phyloP scores from a whole-genome alignment of 2,113 vertebrate species.

The Stomatorhinus ivindoensis region DNA sequence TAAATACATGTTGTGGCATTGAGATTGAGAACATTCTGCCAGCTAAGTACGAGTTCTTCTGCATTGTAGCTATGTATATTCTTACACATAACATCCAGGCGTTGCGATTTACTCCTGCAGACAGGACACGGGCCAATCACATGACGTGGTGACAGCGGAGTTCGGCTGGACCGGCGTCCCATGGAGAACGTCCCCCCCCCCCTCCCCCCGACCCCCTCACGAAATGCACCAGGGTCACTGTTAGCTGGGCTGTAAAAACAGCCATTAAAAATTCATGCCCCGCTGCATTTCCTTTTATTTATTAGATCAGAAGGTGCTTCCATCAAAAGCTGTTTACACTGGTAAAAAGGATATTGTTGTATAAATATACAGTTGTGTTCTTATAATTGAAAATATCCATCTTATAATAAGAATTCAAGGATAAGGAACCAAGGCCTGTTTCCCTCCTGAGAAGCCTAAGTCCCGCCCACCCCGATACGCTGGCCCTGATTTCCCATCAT shows the following conservation, averaged over 20 bases:
- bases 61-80: not conserved
- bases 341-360: not conserved
- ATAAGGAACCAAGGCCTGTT: not conserved
- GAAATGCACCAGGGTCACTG: not conserved
- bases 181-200: not conserved
- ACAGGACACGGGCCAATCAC: not conserved
- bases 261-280: not conserved
- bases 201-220: not conserved
- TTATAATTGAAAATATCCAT: conserved; percentile 4
- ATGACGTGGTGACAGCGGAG: not conserved
- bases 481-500: not conserved
- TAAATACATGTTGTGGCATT: not conserved
- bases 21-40: not conserved
- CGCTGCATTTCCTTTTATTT: not conserved
- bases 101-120: not conserved
- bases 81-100: not conserved
- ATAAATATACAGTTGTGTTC: not conserved
- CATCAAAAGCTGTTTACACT: not conserved
- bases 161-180: not conserved
- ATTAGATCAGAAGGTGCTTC: not conserved
- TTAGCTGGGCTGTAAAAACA: not conserved
- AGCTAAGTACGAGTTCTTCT: not conserved
- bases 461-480: not conserved
- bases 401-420: not conserved
- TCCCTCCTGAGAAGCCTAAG: not conserved